phyloP scores from a whole-genome alignment of 2,797 vertebrate genomes.

The Lycodopsis pacificus region DNA sequence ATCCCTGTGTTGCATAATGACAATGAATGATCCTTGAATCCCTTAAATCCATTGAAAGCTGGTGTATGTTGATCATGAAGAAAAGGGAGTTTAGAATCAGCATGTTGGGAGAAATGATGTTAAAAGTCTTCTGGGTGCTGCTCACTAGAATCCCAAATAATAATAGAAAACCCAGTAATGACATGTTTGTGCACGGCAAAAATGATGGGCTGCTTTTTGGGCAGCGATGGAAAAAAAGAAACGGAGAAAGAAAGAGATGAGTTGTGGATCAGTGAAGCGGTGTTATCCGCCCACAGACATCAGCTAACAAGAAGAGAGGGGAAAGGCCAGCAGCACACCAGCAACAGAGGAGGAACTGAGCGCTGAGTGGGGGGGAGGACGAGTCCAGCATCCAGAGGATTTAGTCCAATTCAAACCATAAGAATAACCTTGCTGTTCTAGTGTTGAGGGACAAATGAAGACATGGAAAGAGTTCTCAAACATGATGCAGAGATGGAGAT shows the following conservation, averaged over 20 bases:
- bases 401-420: conserved; percentile 11
- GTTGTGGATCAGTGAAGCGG: conserved; percentile 77
- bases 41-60: conserved; percentile 35
- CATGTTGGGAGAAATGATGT: conserved; percentile 9
- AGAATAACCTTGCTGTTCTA: conserved; percentile 2
- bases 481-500: conserved; percentile 20
- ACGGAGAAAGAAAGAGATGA: conserved; percentile 44
- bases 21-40: no score
- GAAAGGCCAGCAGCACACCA: conserved; percentile 75
- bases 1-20: no score
- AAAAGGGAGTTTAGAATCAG: conserved; percentile 40
- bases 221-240: conserved; percentile 45
- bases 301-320: conserved; percentile 72
- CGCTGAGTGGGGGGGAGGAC: conserved; percentile 40
- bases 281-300: conserved; percentile 75
- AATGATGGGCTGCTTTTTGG: conserved; percentile 35
- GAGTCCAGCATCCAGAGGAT: conserved; percentile 41
- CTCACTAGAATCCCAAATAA: conserved; percentile 14
- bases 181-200: conserved; percentile 27
- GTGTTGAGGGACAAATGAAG: background rate
- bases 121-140: conserved; percentile 8
- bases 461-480: background rate
- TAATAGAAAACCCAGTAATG: background rate
- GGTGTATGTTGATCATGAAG: conserved; percentile 31
- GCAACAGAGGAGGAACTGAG: conserved; percentile 59